Base-by-base conservation (phyloP, 2,797 vertebrate genomes). In the Spinus pinus region DNA sequence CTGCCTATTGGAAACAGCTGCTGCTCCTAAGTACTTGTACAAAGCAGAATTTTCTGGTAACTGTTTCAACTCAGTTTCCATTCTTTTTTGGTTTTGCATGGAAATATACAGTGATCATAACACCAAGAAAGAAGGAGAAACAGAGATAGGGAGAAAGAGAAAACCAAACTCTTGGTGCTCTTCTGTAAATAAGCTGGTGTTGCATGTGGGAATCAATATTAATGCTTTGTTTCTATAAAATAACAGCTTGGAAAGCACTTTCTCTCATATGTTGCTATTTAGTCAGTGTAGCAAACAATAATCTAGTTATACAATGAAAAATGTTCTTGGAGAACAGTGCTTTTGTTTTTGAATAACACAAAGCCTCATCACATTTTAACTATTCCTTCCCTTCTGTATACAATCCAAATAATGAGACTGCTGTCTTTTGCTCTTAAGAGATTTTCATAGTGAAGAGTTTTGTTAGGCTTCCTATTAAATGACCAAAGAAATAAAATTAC, bases 91-190 rank as follows among this genome's bases (percentile, higher is more conserved):
- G 22, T 44, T 56, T 47, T 35, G 7, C 10, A 22, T 14, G 31
- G 13, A 70, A 66, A 28, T 46, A 51, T 9, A 14, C 10, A 39
- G 4, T 35, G 20, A 62, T 54, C 21, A 25, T 31, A 62, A 30
- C 17, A 46, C 5, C 16, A 35, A 35, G 12, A 60, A 31, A 81
- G 41, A 23, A 58, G 19, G 11, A 73, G 28, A 47, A 75, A 17
- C 5, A 46, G 22, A 31, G 9, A 33, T 4, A 28, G 10, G 10
- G 20, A 33, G 22, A 60, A 62, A 49, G 9, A 64, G 16, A 56
- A 71, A 60, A 49, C 1, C 1, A 20, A 1, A 50, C 11, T 16
- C 11, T 11, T 37, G 10, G 0, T 9, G 47, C 8, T 58, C 3
- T 51, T 46, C 33, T 57, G 12, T 30, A 65, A 61, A 53, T 57